Conservation (phyloP, 1,140 invertebrate species). For the Periplaneta americana region DNA sequence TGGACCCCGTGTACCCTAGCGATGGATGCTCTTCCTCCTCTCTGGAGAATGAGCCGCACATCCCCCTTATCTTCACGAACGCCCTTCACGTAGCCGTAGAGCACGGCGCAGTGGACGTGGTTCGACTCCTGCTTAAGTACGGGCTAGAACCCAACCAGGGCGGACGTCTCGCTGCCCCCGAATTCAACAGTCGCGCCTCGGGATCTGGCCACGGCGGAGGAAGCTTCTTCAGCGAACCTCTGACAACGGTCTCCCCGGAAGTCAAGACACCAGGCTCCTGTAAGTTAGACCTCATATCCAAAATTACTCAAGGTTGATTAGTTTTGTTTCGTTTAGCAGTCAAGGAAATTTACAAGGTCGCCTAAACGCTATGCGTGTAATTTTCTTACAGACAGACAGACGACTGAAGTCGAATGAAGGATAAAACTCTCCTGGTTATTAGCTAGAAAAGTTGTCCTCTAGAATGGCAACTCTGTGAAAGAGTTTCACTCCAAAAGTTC, state of each 20-base stretch:
- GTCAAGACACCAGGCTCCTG: neutral
- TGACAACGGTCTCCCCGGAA: neutral
- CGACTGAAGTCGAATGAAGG: too few relatives aligned
- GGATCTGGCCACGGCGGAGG: neutral
- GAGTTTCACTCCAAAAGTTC: too few relatives aligned
- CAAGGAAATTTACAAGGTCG: too few relatives aligned
- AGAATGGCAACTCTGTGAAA: too few relatives aligned
- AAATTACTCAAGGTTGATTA: too few relatives aligned
- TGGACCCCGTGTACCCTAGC: constrained; percentile 19
- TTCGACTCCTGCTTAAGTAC: constrained; percentile 46
- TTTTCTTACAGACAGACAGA: too few relatives aligned
- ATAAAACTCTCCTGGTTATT: too few relatives aligned
- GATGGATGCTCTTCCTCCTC: constrained; percentile 12
- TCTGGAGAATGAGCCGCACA: constrained; percentile 11
- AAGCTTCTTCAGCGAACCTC: constrained; percentile 9
- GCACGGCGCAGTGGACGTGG: constrained; percentile 47
- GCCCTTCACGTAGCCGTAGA: constrained; percentile 52
- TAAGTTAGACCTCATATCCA: too few relatives aligned
- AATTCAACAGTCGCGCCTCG: neutral
- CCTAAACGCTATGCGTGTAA: too few relatives aligned
- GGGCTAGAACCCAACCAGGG: constrained; percentile 50
- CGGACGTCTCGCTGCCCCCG: constrained; percentile 28
- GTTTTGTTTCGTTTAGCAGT: too few relatives aligned
- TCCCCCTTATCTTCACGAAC: constrained; percentile 46
- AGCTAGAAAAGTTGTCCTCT: too few relatives aligned